Evolutionary conservation across 2,113 vertebrate genomes (phyloP).

Genomic region (Hyperopisus bebe): DNA sequence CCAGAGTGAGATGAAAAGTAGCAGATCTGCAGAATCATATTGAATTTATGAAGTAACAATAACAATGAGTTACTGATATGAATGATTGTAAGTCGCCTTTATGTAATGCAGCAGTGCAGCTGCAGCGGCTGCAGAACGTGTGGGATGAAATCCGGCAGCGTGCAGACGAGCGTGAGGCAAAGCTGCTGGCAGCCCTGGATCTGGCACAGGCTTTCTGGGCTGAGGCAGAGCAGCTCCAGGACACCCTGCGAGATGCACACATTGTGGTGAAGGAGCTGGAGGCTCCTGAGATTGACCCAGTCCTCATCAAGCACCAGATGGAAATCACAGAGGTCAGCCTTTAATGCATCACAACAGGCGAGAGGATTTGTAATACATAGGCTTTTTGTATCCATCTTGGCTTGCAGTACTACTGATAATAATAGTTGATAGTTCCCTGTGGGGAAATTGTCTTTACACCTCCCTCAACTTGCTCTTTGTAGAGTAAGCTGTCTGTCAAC

Average conservation of each 20-base stretch:
- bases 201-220: slow-evolving; percentile 95
- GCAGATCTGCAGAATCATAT: neutral
- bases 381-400: neutral
- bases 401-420: neutral
- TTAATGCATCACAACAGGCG: neutral
- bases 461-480: no score
- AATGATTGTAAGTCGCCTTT: neutral
- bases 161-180: slow-evolving; percentile 83
- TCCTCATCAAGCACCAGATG: slow-evolving; percentile 96
- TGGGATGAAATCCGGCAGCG: slow-evolving; percentile 95
- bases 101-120: slow-evolving; percentile 74
- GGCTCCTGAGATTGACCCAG: slow-evolving; percentile 91
- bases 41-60: neutral
- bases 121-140: slow-evolving; percentile 84
- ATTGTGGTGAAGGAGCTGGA: slow-evolving; percentile 89
- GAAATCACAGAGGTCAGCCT: slow-evolving; percentile 66
- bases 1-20: slow-evolving; percentile 64
- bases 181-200: slow-evolving; percentile 88
- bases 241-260: slow-evolving; percentile 87
- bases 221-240: slow-evolving; percentile 85
- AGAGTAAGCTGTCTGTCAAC: no score
- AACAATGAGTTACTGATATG: neutral
- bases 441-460: no score
- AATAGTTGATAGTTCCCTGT: no score
- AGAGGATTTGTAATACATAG: neutral